Evolutionary conservation across 2,113 vertebrate species (phyloP), one percentile per base, ranked within the genome.

Genomic region (Euleptes europaea): DNA sequence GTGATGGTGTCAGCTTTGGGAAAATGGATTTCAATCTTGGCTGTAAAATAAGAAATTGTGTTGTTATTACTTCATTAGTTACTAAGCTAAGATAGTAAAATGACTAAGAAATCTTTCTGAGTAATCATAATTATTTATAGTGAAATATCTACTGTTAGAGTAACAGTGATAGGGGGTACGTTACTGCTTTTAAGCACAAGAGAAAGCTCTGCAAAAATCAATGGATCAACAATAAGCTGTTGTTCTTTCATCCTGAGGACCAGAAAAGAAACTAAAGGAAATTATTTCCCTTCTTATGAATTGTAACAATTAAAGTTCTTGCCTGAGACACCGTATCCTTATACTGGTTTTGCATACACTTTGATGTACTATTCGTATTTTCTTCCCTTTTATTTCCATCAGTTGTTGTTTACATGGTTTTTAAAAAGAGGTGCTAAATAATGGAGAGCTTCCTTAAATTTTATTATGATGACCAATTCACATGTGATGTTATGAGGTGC

Each of bases 11-110:
- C 67, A 83, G 71, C 57, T 3, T 2, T 51, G 71, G 60, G 69
- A 60, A 21, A 86, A 72, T 47, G 44, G 23, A 74, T 73, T 26
- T 15, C 5, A 65, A 40, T 74, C 14, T 85, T 85, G n/a, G 33
- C 26, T 80, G 21, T 35, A 74, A 66, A 66, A 35, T 35, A 80
- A 60, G 63, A 60, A 85, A 65, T 31, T 80, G 69, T 49, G 40
- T 84, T 15, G 9, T 60, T 71, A 44, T 84, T 69, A 84, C 28
- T 19, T 78, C n/a, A 78, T n/a, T 85, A 44, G n/a, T 79, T 63
- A 49, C 6, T 72, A 57, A 80, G 86, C 0, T 0, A 54, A 49
- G 17, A 12, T 84, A 44, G 3, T 44, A n/a, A 83, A 76, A 4
- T 82, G 5, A 31, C 77, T 84, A 31, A 10, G 0, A 0, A 26